Evolutionary conservation across 2,888 invertebrate genomes (phyloP).

Genomic region (Orchestes rusci): DNA sequence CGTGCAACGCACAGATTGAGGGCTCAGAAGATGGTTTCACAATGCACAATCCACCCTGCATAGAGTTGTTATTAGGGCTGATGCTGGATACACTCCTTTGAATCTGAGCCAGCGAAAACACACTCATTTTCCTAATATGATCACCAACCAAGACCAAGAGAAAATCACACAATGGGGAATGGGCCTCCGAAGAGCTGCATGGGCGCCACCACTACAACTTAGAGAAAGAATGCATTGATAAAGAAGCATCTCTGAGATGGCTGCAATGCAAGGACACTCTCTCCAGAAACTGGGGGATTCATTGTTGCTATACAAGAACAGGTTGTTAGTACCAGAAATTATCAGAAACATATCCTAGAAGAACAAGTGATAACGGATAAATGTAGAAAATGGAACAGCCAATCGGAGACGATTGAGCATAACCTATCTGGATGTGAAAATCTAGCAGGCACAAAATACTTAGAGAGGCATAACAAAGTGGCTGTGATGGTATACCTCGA

Average conservation of each 20-base stretch:
- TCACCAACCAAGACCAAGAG: neutral
- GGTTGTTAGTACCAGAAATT: neutral
- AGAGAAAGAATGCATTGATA: neutral
- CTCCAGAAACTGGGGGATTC: neutral
- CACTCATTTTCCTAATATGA: neutral
- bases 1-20: neutral
- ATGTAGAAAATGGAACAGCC: neutral
- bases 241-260: neutral
- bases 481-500: neutral
- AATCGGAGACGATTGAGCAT: neutral
- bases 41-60: no score
- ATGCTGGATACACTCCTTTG: no score
- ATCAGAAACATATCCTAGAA: neutral
- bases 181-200: neutral
- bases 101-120: neutral
- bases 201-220: neutral
- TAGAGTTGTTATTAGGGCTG: no score
- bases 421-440: neutral
- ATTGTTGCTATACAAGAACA: neutral
- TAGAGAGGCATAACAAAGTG: slow-evolving; percentile 5
- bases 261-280: neutral
- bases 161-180: neutral
- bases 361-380: neutral
- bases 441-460: slow-evolving; percentile 2
- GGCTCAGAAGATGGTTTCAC: no score